Base-by-base conservation (phyloP, 2,888 invertebrate species). In the Nasonovia ribisnigri region DNA sequence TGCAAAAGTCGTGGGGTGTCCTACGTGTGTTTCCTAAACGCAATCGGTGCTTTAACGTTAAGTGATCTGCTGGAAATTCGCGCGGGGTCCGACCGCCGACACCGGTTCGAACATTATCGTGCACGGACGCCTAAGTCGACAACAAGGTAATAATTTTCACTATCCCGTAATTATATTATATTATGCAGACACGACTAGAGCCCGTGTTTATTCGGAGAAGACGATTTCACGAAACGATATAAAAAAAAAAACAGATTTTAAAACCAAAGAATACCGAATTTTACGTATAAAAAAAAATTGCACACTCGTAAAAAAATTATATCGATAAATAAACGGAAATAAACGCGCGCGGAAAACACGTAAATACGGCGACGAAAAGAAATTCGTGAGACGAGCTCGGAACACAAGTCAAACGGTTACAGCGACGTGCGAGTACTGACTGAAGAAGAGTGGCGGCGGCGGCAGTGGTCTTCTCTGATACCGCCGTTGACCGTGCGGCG, bases 391-490 rank as follows among this genome's bases (percentile, higher is more conserved):
- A 67, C 88, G 43, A 51, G 51, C 60, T 77, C 24, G 67, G 0
- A 42, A 51, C 67, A n/a, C 36, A 4, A 42, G 29, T 6, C 86
- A 29, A 77, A 92, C 88, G 13, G n/a, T 20, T 42, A 77, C 92
- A 1, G 8, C 84, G 93, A 86, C 86, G 93, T 93, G 90, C 93
- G 93, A 93, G 90, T 93, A 67, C 86, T 90, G 86, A 93, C 93
- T 93, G 90, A 93, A 92, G 92, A 92, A 88, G 86, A 93, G 93
- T 90, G 89, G 93, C 86, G 92, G 84, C 67, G 48, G 87, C 87
- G 84, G 92, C 92, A 77, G 77, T 77, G 84, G 93, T 86, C 90
- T 90, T 84, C 84, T 90, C 86, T 84, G 86, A 93, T 67, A 51
- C 90, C 90, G 89, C 46, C 51, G 93, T 90, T 54, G 86, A 86